Evolutionary conservation across 2,888 invertebrate genomes (phyloP).

Genomic region (Sminthurides aquaticus): DNA sequence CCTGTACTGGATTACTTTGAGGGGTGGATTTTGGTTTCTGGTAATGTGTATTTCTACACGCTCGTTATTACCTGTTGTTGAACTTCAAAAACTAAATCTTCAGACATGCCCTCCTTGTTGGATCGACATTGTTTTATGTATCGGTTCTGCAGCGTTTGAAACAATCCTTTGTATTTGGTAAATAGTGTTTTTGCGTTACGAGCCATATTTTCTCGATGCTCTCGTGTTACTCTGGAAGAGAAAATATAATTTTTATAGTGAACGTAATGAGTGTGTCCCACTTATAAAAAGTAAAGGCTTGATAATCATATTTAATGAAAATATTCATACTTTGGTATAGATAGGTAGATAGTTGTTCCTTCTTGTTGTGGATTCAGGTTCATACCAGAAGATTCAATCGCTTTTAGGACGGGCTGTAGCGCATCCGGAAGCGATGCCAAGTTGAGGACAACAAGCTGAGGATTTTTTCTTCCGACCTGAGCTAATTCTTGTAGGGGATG

Average conservation of each 20-base stretch:
- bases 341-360: slow-evolving; percentile 79
- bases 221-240: slow-evolving; percentile 68
- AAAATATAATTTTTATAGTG: slow-evolving; percentile 12
- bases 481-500: slow-evolving; percentile 81
- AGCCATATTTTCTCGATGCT: slow-evolving; percentile 78
- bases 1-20: background rate
- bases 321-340: slow-evolving; percentile 79
- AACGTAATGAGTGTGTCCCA: no score
- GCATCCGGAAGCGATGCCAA: slow-evolving; percentile 78
- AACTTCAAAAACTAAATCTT: slow-evolving; percentile 61
- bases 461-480: slow-evolving; percentile 77
- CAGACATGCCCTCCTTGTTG: slow-evolving; percentile 58
- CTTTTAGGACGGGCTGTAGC: slow-evolving; percentile 67
- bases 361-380: slow-evolving; percentile 92
- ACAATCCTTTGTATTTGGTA: slow-evolving; percentile 66
- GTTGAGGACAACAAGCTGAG: slow-evolving; percentile 76
- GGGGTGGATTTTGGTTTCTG: background rate
- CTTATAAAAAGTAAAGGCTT: background rate
- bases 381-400: slow-evolving; percentile 72
- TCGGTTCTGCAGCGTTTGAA: slow-evolving; percentile 68
- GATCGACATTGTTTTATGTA: slow-evolving; percentile 64
- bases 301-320: no score
- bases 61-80: slow-evolving; percentile 55
- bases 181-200: slow-evolving; percentile 79
- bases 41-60: slow-evolving; percentile 14